Conservation (phyloP, 1,140 invertebrate genomes). For the Aphaenogaster rudis region DNA sequence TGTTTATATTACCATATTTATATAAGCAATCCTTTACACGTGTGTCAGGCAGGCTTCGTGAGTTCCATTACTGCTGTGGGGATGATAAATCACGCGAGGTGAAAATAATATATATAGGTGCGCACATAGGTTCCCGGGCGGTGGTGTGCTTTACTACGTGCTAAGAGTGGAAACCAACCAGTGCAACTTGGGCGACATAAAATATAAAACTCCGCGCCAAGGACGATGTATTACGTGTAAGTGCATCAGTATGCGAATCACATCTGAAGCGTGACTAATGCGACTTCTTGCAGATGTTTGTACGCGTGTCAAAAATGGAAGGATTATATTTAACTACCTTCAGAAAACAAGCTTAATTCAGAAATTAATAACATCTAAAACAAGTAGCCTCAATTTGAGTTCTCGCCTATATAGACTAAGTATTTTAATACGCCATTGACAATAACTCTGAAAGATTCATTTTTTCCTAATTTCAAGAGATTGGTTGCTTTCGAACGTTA, state of each 20-base stretch:
- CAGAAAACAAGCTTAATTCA: not conserved
- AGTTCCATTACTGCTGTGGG: conserved; percentile 46
- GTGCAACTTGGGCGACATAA: conserved; percentile 22
- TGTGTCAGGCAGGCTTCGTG: not conserved
- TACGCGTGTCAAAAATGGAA: not conserved
- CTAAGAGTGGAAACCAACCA: conserved; percentile 66
- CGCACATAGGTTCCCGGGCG: not conserved
- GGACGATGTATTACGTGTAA: conserved; percentile 30
- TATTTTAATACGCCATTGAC: not conserved
- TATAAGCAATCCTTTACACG: not conserved
- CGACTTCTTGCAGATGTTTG: conserved; percentile 3
- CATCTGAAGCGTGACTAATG: conserved; percentile 25
- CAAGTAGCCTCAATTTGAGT: not conserved
- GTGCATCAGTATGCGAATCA: conserved; percentile 25
- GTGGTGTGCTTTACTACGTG: conserved; percentile 51
- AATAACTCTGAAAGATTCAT: not conserved
- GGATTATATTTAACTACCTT: not conserved
- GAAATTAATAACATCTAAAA: not conserved
- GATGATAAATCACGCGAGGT: conserved; percentile 57
- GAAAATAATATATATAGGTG: conserved; percentile 54
- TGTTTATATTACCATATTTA: conserved; percentile 16
- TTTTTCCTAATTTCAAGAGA: not conserved
- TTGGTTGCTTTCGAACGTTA: not conserved
- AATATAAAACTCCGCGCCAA: conserved; percentile 26
- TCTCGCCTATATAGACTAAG: not conserved